These are phyloP conservation scores for Monopis laevigella DNA, from an alignment of 2,888 invertebrate genomes.

Conservation along the genomic window DNA sequence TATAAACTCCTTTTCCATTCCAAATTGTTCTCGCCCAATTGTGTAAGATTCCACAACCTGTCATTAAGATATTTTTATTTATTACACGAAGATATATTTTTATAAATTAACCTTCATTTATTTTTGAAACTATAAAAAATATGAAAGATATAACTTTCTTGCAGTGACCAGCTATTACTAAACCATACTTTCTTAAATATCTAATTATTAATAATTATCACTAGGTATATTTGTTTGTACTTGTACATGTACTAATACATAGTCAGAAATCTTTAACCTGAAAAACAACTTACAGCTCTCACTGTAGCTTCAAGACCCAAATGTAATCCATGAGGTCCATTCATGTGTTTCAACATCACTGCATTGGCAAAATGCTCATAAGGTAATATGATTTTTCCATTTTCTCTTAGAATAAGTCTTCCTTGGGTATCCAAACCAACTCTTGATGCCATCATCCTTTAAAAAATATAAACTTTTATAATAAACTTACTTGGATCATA, in stretches of 20 bases:
- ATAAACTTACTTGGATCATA: conserved; percentile 1
- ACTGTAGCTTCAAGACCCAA: conserved; percentile 86
- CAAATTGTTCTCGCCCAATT: conserved; percentile 82
- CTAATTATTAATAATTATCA: too few species aligned
- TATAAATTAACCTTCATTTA: too few species aligned
- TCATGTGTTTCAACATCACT: conserved; percentile 91
- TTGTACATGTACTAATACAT: too few species aligned
- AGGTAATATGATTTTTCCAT: conserved; percentile 88
- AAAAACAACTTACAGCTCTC: conserved; percentile 74
- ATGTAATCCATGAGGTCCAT: conserved; percentile 87
- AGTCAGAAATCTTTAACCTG: too few species aligned
- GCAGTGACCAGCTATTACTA: too few species aligned
- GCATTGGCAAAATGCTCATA: conserved; percentile 93
- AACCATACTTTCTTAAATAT: too few species aligned
- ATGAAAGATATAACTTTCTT: too few species aligned
- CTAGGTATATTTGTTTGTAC: too few species aligned
- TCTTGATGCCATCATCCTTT: conserved; percentile 86
- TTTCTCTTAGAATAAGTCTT: conserved; percentile 82
- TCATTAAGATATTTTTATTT: too few species aligned
- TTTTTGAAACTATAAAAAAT: too few species aligned
- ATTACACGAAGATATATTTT: too few species aligned
- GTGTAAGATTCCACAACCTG: conserved; percentile 86
- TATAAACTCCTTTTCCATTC: conserved; percentile 91
- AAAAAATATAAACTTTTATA: conserved; percentile 28
- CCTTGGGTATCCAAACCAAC: conserved; percentile 86